These are phyloP conservation scores for Agrochola circellaris DNA, from an alignment of 2,888 invertebrate species.

Conservation along the genomic window DNA sequence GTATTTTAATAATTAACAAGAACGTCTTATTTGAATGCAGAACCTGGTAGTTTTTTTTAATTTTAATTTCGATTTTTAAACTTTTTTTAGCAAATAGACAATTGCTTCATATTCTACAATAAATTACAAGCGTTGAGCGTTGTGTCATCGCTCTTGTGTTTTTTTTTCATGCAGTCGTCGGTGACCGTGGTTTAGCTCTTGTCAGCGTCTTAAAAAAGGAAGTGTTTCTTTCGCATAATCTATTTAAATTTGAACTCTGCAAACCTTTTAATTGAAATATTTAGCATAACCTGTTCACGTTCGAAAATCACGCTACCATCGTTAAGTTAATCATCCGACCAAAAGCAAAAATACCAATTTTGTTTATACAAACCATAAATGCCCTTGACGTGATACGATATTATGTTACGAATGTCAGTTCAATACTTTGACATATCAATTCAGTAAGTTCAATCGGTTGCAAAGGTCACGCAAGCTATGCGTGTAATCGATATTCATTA, in stretches of 20 bases:
- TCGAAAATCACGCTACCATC: neutral
- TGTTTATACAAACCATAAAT: conserved; percentile 9
- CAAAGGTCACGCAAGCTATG: conserved; percentile 33
- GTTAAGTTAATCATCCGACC: neutral
- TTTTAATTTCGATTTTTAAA: too few species aligned
- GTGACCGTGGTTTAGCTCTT: too few species aligned
- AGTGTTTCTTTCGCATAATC: neutral
- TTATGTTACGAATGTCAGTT: conserved; percentile 16
- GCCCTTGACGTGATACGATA: neutral
- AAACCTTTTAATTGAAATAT: neutral
- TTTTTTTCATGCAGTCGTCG: too few species aligned
- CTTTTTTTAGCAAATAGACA: too few species aligned
- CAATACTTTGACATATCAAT: conserved; percentile 2
- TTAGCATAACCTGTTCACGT: conserved; percentile 22
- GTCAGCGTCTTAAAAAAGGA: too few species aligned
- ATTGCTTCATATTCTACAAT: too few species aligned
- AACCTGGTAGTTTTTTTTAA: too few species aligned
- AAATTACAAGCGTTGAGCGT: too few species aligned
- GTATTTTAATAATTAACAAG: too few species aligned
- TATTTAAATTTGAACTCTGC: neutral
- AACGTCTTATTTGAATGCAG: too few species aligned
- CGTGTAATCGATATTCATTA: conserved; percentile 42
- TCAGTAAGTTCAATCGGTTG: conserved; percentile 23
- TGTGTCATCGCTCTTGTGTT: too few species aligned
- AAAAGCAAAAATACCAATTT: neutral